phyloP scores from a whole-genome alignment of 2,888 invertebrate genomes.

The Polymixis lichenea region DNA sequence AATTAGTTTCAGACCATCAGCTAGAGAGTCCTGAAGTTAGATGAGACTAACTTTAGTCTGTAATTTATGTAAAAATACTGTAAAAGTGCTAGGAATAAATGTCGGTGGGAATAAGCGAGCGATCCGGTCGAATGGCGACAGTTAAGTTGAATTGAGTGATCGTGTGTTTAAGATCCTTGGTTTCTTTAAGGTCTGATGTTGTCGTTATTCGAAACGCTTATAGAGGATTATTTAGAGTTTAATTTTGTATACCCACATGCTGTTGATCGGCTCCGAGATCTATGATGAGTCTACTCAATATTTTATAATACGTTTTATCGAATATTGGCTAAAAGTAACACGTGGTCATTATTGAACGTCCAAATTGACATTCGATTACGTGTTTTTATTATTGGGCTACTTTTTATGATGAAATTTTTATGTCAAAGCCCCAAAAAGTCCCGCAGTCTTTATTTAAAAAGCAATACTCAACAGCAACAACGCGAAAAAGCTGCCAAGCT shows the following conservation, averaged over 20 bases:
- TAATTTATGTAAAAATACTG: slow-evolving; percentile 53
- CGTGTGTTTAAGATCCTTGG: slow-evolving; percentile 1
- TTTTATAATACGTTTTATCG: not conserved
- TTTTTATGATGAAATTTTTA: not conserved
- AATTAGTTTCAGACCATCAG: slow-evolving; percentile 64
- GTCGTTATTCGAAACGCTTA: not conserved
- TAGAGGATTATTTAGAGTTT: not conserved
- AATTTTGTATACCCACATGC: not conserved
- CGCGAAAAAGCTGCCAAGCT: not conserved
- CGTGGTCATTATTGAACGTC: not conserved
- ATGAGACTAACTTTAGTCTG: slow-evolving; percentile 56
- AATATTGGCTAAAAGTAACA: not conserved
- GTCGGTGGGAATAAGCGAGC: slow-evolving; percentile 2
- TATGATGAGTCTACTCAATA: not conserved
- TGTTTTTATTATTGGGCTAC: not conserved
- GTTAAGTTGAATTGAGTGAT: slow-evolving; percentile 12
- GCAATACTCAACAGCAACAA: not conserved
- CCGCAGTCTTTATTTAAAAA: not conserved
- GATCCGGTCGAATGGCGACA: not conserved
- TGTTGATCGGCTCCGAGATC: not conserved
- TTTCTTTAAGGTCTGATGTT: not conserved
- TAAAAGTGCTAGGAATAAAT: slow-evolving; percentile 23
- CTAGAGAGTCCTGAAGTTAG: slow-evolving; percentile 61
- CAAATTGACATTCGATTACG: too few species aligned
- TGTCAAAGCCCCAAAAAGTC: not conserved